phyloP scores from a whole-genome alignment of 2,888 invertebrate genomes.

The Lathronympha strigana region DNA sequence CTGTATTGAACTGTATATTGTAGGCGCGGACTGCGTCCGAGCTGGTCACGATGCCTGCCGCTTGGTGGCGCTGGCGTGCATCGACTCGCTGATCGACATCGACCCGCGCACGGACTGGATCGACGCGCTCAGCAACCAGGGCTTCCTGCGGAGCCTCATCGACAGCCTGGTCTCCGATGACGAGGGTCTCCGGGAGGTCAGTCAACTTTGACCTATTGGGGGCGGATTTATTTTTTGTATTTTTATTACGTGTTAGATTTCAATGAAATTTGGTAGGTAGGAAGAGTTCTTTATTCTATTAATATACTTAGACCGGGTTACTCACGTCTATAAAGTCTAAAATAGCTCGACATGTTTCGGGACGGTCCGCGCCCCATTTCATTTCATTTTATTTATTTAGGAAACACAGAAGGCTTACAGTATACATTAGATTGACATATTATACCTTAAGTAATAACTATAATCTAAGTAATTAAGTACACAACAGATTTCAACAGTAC shows the following conservation, averaged over 20 bases:
- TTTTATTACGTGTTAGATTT: background rate
- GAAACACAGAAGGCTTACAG: no score
- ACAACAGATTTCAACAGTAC: no score
- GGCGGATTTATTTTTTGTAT: background rate
- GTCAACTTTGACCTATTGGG: constrained; percentile 29
- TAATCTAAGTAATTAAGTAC: no score
- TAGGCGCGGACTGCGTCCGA: constrained; percentile 91
- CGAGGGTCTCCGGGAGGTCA: constrained; percentile 84
- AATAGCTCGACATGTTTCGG: no score
- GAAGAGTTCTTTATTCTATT: no score
- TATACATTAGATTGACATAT: no score
- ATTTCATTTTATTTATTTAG: no score
- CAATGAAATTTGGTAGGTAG: no score
- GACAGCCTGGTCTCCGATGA: constrained; percentile 92
- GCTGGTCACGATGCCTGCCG: constrained; percentile 94
- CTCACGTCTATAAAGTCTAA: no score
- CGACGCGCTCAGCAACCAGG: constrained; percentile 74
- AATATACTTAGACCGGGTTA: no score
- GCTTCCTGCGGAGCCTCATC: constrained; percentile 92
- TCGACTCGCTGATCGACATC: constrained; percentile 90
- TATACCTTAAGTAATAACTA: no score
- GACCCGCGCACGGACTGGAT: constrained; percentile 87
- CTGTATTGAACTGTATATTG: background rate
- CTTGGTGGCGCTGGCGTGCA: constrained; percentile 93
- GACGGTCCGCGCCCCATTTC: no score